Evolutionary conservation across 1,140 invertebrate genomes (phyloP).

Genomic region (Eueides isabella): DNA sequence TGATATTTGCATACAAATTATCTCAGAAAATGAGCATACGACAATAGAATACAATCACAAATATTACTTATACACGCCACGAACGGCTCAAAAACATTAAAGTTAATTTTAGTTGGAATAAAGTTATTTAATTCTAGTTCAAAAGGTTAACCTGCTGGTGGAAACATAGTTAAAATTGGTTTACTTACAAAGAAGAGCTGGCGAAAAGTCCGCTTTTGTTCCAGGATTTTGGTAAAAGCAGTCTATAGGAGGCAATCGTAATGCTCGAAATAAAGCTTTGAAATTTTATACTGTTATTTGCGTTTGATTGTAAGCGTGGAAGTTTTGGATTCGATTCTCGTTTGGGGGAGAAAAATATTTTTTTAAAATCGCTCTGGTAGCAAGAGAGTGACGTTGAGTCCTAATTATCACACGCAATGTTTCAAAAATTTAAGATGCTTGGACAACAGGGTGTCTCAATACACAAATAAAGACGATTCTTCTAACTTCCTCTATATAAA

Average conservation of each 20-base stretch:
- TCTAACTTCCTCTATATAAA: too few species aligned
- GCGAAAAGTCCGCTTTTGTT: neutral
- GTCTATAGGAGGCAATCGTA: neutral
- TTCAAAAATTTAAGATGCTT: too few species aligned
- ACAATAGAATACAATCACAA: neutral
- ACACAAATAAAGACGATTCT: too few species aligned
- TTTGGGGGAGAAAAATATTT: too few species aligned
- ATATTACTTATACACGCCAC: neutral
- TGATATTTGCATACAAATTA: neutral
- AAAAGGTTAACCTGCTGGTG: slow-evolving; percentile 4
- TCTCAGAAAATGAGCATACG: neutral
- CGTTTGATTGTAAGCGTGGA: neutral
- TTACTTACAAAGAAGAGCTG: slow-evolving; percentile 8
- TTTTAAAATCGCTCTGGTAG: too few species aligned
- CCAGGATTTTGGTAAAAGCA: neutral
- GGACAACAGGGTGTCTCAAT: too few species aligned
- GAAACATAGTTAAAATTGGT: slow-evolving; percentile 2
- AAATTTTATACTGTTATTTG: too few species aligned
- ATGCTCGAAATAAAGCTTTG: neutral
- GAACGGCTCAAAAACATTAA: neutral
- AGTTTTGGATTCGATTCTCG: too few species aligned
- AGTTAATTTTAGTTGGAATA: slow-evolving; percentile 3
- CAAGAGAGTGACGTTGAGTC: too few species aligned
- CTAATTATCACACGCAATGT: too few species aligned
- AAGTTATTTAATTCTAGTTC: slow-evolving; percentile 2